Base-by-base conservation (phyloP, 2,888 invertebrate species). In the Archips xylosteana region DNA sequence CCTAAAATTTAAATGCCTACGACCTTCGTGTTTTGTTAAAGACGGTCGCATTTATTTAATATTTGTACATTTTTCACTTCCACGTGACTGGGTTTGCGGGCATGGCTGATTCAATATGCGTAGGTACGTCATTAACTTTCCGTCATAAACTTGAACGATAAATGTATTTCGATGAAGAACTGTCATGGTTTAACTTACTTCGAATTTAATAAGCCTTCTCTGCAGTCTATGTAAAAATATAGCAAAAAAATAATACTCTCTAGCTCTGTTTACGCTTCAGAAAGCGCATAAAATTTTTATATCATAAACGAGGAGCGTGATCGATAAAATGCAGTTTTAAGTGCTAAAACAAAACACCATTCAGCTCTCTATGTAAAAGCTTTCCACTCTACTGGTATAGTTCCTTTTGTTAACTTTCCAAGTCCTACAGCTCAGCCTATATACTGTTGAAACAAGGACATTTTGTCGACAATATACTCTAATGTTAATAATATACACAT, bases 61-160 rank as follows among this genome's bases (percentile, higher is more conserved):
- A 72, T 72, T 72, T 68, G 67, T 72, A 68, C 72, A 72, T 39
- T 57, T 68, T 72, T 72, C 57, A 68, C 67, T 72, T 72, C 62
- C 67, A 32, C 36, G 45, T 68, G 62, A 63, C 47, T 6, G 47
- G 57, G 13, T 39, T n/a, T 72, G 36, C n/a, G 45, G 49, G 54
- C 62, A 57, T 68, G 62, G 10, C 12, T 72, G 57, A 72, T 68
- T 72, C 47, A 57, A 63, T 63, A 57, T 45, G 62, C 67, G 36
- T 62, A n/a, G n/a, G n/a, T n/a, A 62, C 62, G 10, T 54, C 61
- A 62, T 61, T 54, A 15, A 54, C 54, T 54, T 34, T 66, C 54
- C 45, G 45, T 42, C 13, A 54, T 61, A 51, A 54, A 45, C n/a
- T 15, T 66, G 5, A 36, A 51, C 42, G 42, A 9, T 34, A 45